Base-by-base conservation (phyloP, 2,888 invertebrate genomes). In the Melieria picta region DNA sequence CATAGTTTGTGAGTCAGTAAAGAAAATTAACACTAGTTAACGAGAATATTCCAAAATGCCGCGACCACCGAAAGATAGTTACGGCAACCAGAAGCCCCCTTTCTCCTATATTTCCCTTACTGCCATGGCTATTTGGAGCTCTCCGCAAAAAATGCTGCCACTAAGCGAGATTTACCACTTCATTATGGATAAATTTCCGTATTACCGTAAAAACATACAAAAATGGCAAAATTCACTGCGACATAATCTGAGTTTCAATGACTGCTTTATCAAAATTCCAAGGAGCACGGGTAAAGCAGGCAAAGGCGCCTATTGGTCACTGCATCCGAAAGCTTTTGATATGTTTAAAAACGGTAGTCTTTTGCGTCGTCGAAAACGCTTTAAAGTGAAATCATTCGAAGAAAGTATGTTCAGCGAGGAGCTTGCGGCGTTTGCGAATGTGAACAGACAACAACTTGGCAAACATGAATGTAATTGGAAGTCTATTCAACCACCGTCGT, bases 91-190 rank as follows among this genome's bases (percentile, higher is more conserved):
- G 88, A 99, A 99, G 88, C 99, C 99, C 74, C 99, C 99, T 55
- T 99, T 98, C 88, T 98, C 98, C 61, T 99, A 99, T 89, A 99
- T 99, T 85, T 97, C 98, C 62, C 89, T 99, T 78, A 99, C 99
- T 52, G 98, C 99, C 74, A 99, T 99, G 99, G 99, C 99, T 72
- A 99, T 99, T 83, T 98, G 98, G 93, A 95, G 94, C 83, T 97
- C 97, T 11, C 92, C 94, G 67, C 98, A 99, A 87, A 97, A 98
- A 88, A 99, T 98, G 97, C 89, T 97, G 81, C 94, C 96, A 9
- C 87, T 93, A 55, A 91, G 91, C 79, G 93, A 94, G 79, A 93
- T 93, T 81, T 93, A 93, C 73, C 85, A 91, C 81, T 94, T 92
- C 85, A 93, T 93, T 81, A 93, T 92, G 87, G 93, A 93, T 81